Conservation (phyloP, 1,140 invertebrate genomes). For the Manduca sexta region DNA sequence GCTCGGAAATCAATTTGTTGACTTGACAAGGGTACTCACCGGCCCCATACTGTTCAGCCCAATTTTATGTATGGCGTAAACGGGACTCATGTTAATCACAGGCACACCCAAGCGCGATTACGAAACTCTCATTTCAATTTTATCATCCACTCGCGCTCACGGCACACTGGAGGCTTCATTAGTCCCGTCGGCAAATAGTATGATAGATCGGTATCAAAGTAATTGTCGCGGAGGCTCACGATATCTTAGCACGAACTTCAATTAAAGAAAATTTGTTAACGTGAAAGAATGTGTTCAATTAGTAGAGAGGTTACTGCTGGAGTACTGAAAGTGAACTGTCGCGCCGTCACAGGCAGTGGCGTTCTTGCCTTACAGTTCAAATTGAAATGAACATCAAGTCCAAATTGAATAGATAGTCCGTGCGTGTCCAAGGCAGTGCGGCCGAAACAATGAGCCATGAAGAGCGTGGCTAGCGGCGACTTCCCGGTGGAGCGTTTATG, state of each 20-base stretch:
- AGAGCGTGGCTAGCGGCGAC: conserved; percentile 24
- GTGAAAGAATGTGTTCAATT: conserved; percentile 30
- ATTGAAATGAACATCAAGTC: conserved; percentile 36
- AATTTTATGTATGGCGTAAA: conserved; percentile 47
- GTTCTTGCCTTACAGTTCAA: conserved; percentile 24
- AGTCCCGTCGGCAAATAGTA: conserved; percentile 39
- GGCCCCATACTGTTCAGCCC: conserved; percentile 31
- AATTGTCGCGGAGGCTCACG: conserved; percentile 51
- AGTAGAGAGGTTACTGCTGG: conserved; percentile 14
- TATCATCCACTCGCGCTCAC: conserved; percentile 24
- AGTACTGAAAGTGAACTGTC: conserved; percentile 7
- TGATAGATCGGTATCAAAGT: conserved; percentile 48
- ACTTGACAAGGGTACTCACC: conserved; percentile 31
- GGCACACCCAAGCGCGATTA: conserved; percentile 6
- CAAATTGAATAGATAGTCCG: conserved; percentile 43
- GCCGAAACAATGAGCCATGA: conserved; percentile 58
- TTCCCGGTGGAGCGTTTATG: conserved; percentile 48
- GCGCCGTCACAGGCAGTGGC: conserved; percentile 9
- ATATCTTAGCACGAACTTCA: conserved; percentile 42
- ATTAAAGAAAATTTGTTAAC: conserved; percentile 52
- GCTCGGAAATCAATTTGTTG: background rate
- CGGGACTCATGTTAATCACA: conserved; percentile 41
- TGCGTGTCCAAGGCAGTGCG: conserved; percentile 46
- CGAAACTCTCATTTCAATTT: conserved; percentile 22
- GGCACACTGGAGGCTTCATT: conserved; percentile 29